Evolutionary conservation across 2,113 vertebrate genomes (phyloP).

Genomic region (Danionella cerebrum): DNA sequence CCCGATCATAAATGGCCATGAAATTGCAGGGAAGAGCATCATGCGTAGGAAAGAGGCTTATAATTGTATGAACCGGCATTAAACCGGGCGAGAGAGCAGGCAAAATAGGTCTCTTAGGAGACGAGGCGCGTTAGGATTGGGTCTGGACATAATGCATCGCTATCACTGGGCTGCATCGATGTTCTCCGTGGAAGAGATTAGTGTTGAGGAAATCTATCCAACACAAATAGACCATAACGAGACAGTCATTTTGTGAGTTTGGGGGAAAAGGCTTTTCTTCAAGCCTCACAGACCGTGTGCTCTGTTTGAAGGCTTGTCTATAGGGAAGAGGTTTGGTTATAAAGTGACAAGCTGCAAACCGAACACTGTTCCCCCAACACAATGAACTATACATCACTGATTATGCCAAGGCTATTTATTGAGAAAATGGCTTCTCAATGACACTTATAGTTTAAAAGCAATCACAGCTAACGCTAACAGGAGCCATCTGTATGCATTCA

Average conservation of each 20-base stretch:
- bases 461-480: not conserved
- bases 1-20: conserved; percentile 12
- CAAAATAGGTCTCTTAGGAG: conserved; percentile 11
- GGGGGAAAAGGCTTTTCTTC: conserved; percentile 12
- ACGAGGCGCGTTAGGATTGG: not conserved
- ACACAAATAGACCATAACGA: conserved; percentile 29
- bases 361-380: not conserved
- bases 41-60: conserved; percentile 14
- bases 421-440: not conserved
- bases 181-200: conserved; percentile 20
- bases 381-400: not conserved
- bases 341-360: not conserved
- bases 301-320: not conserved
- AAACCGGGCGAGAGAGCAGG: not conserved
- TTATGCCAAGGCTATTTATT: not conserved
- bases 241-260: conserved; percentile 14
- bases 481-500: not conserved
- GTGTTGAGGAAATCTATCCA: conserved; percentile 19
- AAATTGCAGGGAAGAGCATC: conserved; percentile 12
- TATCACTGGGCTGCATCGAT: not conserved
- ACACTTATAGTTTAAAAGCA: conserved; percentile 8
- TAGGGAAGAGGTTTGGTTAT: not conserved
- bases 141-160: conserved; percentile 2
- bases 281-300: not conserved
- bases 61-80: conserved; percentile 17